Evolutionary conservation across 2,113 vertebrate genomes (phyloP).

Genomic region (Pseudorhombus dupliciocellatus): DNA sequence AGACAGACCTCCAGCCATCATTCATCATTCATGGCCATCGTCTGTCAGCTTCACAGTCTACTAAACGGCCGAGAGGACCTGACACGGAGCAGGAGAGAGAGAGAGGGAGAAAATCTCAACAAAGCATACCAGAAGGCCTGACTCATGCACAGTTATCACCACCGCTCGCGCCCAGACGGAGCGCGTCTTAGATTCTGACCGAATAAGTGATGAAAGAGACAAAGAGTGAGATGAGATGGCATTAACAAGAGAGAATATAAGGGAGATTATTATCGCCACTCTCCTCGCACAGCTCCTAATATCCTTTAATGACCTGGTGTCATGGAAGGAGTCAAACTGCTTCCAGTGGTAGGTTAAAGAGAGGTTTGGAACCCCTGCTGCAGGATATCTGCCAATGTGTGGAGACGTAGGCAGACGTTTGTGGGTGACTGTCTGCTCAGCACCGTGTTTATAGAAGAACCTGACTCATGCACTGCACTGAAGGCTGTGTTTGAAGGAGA

Average conservation of each 20-base stretch:
- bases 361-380: slow-evolving; percentile 15
- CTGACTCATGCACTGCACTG: slow-evolving; percentile 56
- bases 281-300: slow-evolving; percentile 11
- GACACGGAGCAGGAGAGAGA: slow-evolving; percentile 33
- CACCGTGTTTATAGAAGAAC: slow-evolving; percentile 49
- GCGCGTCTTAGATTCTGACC: neutral
- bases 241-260: neutral
- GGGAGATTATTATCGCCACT: neutral
- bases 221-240: slow-evolving; percentile 4
- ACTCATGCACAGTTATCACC: slow-evolving; percentile 41
- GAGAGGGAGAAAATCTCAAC: slow-evolving; percentile 25
- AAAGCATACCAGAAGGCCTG: slow-evolving; percentile 43
- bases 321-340: neutral
- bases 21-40: slow-evolving; percentile 73
- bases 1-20: slow-evolving; percentile 66
- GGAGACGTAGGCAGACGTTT: slow-evolving; percentile 43
- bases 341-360: slow-evolving; percentile 18
- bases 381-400: slow-evolving; percentile 18
- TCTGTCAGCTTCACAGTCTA: slow-evolving; percentile 64
- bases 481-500: slow-evolving; percentile 32
- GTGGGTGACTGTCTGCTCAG: slow-evolving; percentile 54
- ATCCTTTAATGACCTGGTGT: slow-evolving; percentile 10
- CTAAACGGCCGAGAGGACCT: slow-evolving; percentile 54
- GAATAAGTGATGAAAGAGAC: slow-evolving; percentile 3
- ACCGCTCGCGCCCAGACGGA: slow-evolving; percentile 12